Percentiles rank a stretch among this genome's conserved stretches.
phyloP scores from a whole-genome alignment of 2,113 vertebrate genomes.

The Stictonetta naevosa region DNA sequence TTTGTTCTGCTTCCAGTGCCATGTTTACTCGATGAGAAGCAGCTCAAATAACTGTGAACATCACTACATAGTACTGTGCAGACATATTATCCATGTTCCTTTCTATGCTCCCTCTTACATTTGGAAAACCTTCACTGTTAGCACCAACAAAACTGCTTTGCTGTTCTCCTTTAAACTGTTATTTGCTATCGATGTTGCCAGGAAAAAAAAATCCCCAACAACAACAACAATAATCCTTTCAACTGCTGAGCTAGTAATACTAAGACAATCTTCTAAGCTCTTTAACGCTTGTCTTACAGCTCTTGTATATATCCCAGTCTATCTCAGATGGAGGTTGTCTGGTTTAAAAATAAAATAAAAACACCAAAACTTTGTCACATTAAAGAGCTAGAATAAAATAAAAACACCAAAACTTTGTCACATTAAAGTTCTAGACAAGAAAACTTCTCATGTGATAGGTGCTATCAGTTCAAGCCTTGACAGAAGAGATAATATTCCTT shows the following conservation, averaged over 20 bases:
- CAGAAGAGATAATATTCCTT: not conserved
- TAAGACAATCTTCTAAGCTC: slow-evolving; percentile 47
- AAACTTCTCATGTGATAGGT: not conserved
- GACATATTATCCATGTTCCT: not conserved
- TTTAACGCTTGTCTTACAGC: slow-evolving; percentile 48
- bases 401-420: not conserved
- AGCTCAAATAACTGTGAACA: not conserved
- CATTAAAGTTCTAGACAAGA: not conserved
- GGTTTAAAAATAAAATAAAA: not conserved
- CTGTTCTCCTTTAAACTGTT: slow-evolving; percentile 13
- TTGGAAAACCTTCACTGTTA: not conserved
- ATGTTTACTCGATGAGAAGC: not conserved
- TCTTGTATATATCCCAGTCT: not conserved
- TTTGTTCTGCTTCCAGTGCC: slow-evolving; percentile 5
- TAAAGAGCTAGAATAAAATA: not conserved
- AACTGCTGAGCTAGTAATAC: slow-evolving; percentile 54
- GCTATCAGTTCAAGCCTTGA: not conserved
- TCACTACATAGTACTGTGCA: not conserved
- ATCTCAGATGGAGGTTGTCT: not conserved
- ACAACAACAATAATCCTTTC: slow-evolving; percentile 42
- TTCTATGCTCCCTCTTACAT: not conserved
- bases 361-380: not conserved
- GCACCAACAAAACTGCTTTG: not conserved
- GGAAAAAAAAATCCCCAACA: not conserved
- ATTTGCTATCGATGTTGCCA: not conserved